Evolutionary conservation across 2,113 vertebrate genomes (phyloP), one percentile per base, ranked within the genome.

Genomic region (Hyaena hyaena): DNA sequence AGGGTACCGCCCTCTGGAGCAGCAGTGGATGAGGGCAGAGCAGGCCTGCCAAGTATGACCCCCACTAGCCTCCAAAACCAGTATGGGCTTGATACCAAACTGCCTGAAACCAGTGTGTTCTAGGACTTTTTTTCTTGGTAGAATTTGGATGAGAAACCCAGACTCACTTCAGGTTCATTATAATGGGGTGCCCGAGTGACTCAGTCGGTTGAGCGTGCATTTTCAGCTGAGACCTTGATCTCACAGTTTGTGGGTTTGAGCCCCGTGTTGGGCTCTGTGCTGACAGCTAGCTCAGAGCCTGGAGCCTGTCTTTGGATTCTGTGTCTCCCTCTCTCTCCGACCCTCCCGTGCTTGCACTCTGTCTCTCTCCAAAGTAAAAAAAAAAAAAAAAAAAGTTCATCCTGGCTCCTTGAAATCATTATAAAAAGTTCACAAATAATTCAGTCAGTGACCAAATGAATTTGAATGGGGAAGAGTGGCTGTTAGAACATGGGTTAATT

Each of bases 351-450:
- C 21, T 61, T 23, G 58, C 17, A 17, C 19, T 61, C 53, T 55
- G 15, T 55, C 58, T 61, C 21, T 61, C 58, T 61, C 58, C 19
- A 61, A 61, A 61, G 21, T 23, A 58, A 55, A 55, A 19, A 6
- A 7, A 19, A 17, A 55, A 23, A 61, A 55, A 23, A 61, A 61
- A 61, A 33, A 61, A 50, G 33, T 65, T 87, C 58, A 71, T n/a
- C 35, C 55, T 58, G 4, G 19, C 81, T 93, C 48, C 77, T 80
- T 71, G 48, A 80, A 91, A 77, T 50, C 50, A 61, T 79, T 88
- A 68, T 45, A 85, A 43, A 77, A 73, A 33, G 17, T 91, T 92
- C n/a, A 48, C 45, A 89, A 74, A 76, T 88, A 69, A 92, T 53
- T 48, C 61, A 81, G 0, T 69, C 63, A 82, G 39, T 73, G 93